A percentile compares a stretch with the other conserved stretches of the same genome.
These are phyloP conservation scores for Natator depressus DNA, from an alignment of 2,113 vertebrate genomes.

Conservation along the genomic window DNA sequence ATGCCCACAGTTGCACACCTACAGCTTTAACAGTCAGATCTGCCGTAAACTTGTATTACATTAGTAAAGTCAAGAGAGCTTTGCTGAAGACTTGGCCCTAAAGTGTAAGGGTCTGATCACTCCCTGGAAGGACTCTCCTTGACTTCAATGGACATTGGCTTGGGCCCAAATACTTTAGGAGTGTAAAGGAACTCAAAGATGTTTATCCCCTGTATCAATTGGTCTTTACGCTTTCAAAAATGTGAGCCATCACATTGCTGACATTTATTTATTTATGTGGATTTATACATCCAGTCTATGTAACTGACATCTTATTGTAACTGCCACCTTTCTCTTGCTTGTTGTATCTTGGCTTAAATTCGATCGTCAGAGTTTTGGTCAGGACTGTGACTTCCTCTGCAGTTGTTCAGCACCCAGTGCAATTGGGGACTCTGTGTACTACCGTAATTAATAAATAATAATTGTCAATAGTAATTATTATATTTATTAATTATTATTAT, in stretches of 20 bases:
- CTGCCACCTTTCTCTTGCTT: background rate
- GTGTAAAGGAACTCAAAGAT: background rate
- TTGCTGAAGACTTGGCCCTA: background rate
- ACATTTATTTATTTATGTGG: background rate
- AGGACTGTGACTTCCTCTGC: no score
- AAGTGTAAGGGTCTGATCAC: background rate
- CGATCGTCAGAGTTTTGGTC: background rate
- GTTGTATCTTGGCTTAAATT: background rate
- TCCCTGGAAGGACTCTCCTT: background rate
- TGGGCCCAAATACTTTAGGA: background rate
- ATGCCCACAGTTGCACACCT: background rate
- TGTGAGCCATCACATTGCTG: background rate
- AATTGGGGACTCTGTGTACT: no score
- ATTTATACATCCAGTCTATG: background rate
- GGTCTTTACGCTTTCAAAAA: background rate
- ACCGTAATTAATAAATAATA: background rate
- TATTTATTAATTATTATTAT: background rate
- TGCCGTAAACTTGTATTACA: background rate
- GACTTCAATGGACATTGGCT: background rate
- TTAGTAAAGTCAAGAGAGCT: background rate
- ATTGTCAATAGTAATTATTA: background rate
- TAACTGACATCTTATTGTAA: background rate
- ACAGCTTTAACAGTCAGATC: background rate
- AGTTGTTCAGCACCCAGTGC: no score
- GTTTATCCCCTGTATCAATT: background rate